Evolutionary conservation across 1,140 invertebrate species (phyloP).

Genomic region (Polyergus mexicanus): DNA sequence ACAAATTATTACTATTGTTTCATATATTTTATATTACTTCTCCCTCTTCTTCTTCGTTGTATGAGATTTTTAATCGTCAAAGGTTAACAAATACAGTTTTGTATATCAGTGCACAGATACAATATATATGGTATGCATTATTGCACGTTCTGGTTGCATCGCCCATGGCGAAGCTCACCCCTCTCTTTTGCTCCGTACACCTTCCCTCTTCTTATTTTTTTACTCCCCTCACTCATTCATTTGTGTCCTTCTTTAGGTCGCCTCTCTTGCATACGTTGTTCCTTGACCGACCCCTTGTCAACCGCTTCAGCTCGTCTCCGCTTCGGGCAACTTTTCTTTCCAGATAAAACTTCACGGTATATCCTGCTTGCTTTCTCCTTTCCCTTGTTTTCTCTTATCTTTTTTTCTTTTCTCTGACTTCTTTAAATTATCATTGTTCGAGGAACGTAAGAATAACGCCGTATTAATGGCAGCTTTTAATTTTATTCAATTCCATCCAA

Average conservation of each 20-base stretch:
- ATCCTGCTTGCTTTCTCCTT: slow-evolving; percentile 53
- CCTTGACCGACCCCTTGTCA: slow-evolving; percentile 65
- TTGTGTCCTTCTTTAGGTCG: slow-evolving; percentile 54
- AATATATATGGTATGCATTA: slow-evolving; percentile 33
- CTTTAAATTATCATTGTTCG: slow-evolving; percentile 43
- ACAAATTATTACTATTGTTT: slow-evolving; percentile 1
- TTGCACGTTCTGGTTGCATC: slow-evolving; percentile 50
- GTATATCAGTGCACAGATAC: slow-evolving; percentile 9
- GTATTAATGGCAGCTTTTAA: not conserved
- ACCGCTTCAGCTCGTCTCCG: slow-evolving; percentile 42
- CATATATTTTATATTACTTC: slow-evolving; percentile 22
- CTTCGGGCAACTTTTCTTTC: slow-evolving; percentile 59
- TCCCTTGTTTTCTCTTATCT: slow-evolving; percentile 54
- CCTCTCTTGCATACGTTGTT: slow-evolving; percentile 46
- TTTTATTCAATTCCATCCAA: not conserved
- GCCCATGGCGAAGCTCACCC: slow-evolving; percentile 42
- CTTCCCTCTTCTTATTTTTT: slow-evolving; percentile 57
- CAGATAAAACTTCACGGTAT: slow-evolving; percentile 57
- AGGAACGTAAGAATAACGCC: not conserved
- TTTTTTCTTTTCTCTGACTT: slow-evolving; percentile 22
- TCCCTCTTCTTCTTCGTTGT: not conserved
- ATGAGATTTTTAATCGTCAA: slow-evolving; percentile 30
- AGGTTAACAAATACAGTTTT: slow-evolving; percentile 58
- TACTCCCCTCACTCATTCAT: slow-evolving; percentile 37
- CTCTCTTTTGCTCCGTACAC: slow-evolving; percentile 17